phyloP scores from a whole-genome alignment of 2,113 vertebrate genomes.

The Xyliphius kryptos region DNA sequence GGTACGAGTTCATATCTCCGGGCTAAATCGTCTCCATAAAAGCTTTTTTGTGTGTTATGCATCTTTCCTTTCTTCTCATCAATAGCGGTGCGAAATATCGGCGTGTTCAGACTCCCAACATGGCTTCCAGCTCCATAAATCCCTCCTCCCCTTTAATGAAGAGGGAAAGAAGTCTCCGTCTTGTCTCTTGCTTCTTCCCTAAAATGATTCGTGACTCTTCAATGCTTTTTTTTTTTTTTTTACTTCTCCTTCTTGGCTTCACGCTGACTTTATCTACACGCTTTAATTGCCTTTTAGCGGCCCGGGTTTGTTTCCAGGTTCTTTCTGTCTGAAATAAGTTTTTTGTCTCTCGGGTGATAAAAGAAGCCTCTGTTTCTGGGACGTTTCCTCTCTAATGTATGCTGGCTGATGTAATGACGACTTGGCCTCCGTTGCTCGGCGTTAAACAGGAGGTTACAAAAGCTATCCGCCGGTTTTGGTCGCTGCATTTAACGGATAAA shows the following conservation, averaged over 20 bases:
- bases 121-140: too few relatives aligned
- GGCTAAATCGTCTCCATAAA: too few relatives aligned
- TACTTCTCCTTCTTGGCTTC: neutral
- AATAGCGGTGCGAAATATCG: too few relatives aligned
- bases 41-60: too few relatives aligned
- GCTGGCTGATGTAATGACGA: constrained; percentile 62
- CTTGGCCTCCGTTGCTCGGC: constrained; percentile 47
- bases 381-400: constrained; percentile 56
- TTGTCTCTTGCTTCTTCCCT: too few relatives aligned
- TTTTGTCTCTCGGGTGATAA: constrained; percentile 50
- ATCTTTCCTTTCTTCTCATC: too few relatives aligned
- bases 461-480: constrained; percentile 61
- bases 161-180: too few relatives aligned
- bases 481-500: constrained; percentile 62
- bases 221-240: too few relatives aligned
- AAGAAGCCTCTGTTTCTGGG: constrained; percentile 61
- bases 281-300: constrained; percentile 57
- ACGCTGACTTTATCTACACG: constrained; percentile 51
- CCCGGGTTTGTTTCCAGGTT: constrained; percentile 41
- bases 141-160: too few relatives aligned
- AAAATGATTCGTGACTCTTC: constrained; percentile 56
- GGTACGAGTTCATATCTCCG: too few relatives aligned
- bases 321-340: constrained; percentile 46
- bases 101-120: too few relatives aligned
- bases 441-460: constrained; percentile 55